Conservation (phyloP, 2,888 invertebrate species). For the Hydraecia micacea region DNA sequence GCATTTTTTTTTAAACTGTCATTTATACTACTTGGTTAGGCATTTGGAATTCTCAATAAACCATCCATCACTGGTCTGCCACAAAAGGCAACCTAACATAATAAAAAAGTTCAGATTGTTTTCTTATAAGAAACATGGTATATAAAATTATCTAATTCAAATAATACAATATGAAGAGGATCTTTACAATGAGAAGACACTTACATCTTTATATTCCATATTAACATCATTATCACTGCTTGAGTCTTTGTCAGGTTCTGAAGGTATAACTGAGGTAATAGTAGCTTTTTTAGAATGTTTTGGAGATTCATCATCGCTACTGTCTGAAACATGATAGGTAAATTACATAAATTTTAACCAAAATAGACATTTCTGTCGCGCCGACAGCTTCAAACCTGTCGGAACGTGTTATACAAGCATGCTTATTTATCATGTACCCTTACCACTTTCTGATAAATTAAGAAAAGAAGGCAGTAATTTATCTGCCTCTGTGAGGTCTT, state of each 20-base stretch:
- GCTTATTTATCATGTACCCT: slow-evolving; percentile 37
- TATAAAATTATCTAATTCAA: not conserved
- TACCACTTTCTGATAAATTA: slow-evolving; percentile 89
- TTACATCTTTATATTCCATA: slow-evolving; percentile 84
- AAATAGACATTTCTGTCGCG: not conserved
- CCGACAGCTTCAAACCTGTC: slow-evolving; percentile 26
- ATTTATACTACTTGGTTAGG: not conserved
- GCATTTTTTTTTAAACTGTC: not conserved
- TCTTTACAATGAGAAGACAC: slow-evolving; percentile 55
- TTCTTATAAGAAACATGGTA: not conserved
- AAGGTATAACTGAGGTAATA: slow-evolving; percentile 43
- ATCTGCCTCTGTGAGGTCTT: slow-evolving; percentile 86
- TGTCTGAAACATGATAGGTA: slow-evolving; percentile 73
- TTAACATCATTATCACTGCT: slow-evolving; percentile 75
- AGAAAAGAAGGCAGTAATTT: slow-evolving; percentile 85
- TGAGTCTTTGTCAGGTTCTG: slow-evolving; percentile 63
- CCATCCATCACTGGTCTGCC: not conserved
- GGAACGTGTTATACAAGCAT: slow-evolving; percentile 2
- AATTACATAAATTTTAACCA: not conserved
- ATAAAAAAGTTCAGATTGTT: not conserved
- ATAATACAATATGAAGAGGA: not conserved
- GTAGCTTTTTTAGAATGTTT: slow-evolving; percentile 60
- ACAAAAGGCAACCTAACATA: not conserved
- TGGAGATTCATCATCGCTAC: slow-evolving; percentile 85
- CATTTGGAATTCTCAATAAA: not conserved